Evolutionary conservation across 37 sponge, comb jelly and placozoan genomes (phyloP).

Genomic region (Ephydatia muelleri): DNA sequence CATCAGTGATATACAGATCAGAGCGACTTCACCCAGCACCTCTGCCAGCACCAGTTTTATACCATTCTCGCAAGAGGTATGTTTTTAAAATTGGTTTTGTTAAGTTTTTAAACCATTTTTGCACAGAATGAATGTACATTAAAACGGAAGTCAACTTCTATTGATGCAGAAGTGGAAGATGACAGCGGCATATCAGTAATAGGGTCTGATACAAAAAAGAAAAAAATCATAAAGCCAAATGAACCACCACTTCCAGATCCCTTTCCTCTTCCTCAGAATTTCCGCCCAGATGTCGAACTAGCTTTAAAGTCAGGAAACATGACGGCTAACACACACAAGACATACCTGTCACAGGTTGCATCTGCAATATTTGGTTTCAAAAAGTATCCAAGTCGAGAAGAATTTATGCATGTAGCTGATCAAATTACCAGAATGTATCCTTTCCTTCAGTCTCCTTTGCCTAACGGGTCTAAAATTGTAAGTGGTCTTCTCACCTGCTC

Average conservation of each 20-base stretch:
- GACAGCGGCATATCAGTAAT: too few relatives aligned
- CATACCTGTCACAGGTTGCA: background rate
- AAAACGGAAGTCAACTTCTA: too few relatives aligned
- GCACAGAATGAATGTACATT: too few relatives aligned
- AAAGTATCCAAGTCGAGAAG: background rate
- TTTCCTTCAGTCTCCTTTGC: background rate
- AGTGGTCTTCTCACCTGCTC: background rate
- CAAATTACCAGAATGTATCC: background rate
- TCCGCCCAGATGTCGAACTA: too few relatives aligned
- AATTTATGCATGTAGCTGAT: background rate
- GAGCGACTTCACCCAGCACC: background rate
- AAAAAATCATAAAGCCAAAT: too few relatives aligned
- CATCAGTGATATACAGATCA: background rate
- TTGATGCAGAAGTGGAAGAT: too few relatives aligned
- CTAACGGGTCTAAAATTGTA: background rate
- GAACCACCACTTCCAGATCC: too few relatives aligned
- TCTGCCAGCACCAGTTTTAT: background rate
- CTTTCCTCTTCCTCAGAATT: too few relatives aligned
- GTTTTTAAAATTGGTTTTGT: too few relatives aligned
- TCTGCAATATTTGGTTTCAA: background rate
- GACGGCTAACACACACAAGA: background rate
- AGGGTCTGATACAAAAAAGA: too few relatives aligned
- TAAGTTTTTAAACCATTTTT: too few relatives aligned
- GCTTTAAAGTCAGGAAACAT: background rate
- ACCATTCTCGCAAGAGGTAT: too few relatives aligned